Evolutionary conservation across 2,797 vertebrate genomes (phyloP).

Genomic region (Capromys pilorides): DNA sequence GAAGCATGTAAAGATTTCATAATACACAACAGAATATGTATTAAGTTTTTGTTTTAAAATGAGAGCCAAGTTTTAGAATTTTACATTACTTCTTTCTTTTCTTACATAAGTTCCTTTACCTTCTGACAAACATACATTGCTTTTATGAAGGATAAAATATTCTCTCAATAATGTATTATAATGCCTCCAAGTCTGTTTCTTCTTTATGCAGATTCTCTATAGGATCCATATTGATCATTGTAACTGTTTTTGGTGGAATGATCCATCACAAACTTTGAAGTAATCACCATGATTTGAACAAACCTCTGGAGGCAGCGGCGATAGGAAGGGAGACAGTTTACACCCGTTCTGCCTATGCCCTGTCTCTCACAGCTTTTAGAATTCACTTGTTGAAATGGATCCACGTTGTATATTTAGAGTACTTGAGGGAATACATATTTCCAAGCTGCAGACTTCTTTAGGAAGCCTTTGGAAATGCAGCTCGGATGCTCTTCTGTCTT

Average conservation of each 20-base stretch:
- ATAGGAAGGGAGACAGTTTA: background rate
- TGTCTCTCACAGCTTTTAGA: constrained; percentile 12
- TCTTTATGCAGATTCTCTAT: background rate
- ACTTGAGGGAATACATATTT: background rate
- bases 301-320: background rate
- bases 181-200: background rate
- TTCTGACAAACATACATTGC: background rate
- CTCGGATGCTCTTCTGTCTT: constrained; percentile 23
- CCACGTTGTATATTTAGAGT: constrained; percentile 33
- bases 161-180: constrained; percentile 30
- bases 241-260: background rate
- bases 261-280: background rate
- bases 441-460: constrained; percentile 57
- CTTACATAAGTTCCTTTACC: background rate
- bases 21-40: background rate
- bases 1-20: background rate
- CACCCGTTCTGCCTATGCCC: background rate
- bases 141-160: constrained; percentile 10
- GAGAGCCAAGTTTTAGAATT: constrained; percentile 30
- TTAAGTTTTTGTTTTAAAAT: constrained; percentile 28
- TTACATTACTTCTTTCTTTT: background rate
- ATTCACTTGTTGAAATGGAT: constrained; percentile 29
- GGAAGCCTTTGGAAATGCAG: constrained; percentile 52
- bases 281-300: background rate
- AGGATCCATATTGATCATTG: background rate